Percentiles rank a stretch among this genome's conserved stretches.
These are phyloP conservation scores for Camptogramma bilineatum DNA, from an alignment of 2,888 invertebrate species.

Conservation along the genomic window DNA sequence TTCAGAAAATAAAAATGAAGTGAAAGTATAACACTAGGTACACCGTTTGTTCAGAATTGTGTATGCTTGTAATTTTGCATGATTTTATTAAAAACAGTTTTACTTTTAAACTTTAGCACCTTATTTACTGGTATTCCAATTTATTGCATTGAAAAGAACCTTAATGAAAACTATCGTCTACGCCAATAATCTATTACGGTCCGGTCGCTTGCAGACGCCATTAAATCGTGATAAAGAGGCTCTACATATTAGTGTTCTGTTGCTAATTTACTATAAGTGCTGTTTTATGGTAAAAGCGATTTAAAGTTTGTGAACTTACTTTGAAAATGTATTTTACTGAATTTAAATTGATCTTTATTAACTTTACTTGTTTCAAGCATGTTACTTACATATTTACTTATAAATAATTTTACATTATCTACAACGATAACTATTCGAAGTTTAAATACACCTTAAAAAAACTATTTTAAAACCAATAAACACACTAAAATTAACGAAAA, in stretches of 20 bases:
- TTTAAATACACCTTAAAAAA: too few species aligned
- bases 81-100: too few species aligned
- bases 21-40: too few species aligned
- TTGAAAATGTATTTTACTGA: slow-evolving; percentile 16
- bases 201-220: slow-evolving; percentile 63
- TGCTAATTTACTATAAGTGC: slow-evolving; percentile 41
- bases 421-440: too few species aligned
- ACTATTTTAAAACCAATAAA: too few species aligned
- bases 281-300: slow-evolving; percentile 33
- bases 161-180: slow-evolving; percentile 68
- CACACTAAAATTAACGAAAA: too few species aligned
- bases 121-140: slow-evolving; percentile 14
- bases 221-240: slow-evolving; percentile 50
- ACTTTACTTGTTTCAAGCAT: background rate
- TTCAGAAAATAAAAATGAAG: too few species aligned
- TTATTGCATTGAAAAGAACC: slow-evolving; percentile 43
- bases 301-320: slow-evolving; percentile 27
- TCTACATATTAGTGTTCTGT: slow-evolving; percentile 42
- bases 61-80: too few species aligned
- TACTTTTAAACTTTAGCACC: background rate
- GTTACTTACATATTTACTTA: too few species aligned
- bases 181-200: slow-evolving; percentile 65
- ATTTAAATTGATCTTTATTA: slow-evolving; percentile 19
- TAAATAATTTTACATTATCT: too few species aligned
- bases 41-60: too few species aligned